Conservation (phyloP, 2,888 invertebrate genomes). For the Phyllotreta striolata region DNA sequence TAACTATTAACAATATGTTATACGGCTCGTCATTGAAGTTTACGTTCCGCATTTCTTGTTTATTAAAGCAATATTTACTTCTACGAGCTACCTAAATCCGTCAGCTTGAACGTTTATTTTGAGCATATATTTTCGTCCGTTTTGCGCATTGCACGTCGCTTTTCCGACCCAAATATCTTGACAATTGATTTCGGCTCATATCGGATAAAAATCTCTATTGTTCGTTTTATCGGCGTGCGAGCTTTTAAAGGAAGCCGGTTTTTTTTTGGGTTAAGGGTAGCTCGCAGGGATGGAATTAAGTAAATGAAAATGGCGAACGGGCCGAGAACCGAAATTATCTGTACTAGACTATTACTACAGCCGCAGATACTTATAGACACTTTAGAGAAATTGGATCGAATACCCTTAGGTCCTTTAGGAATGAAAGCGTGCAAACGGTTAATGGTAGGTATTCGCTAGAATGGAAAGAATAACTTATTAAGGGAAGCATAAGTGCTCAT, state of each 20-base stretch:
- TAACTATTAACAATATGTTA: too few species aligned
- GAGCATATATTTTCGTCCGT: too few species aligned
- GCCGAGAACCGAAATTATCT: constrained; percentile 12
- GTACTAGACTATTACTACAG: constrained; percentile 7
- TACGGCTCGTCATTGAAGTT: too few species aligned
- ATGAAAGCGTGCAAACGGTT: neutral
- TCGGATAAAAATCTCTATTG: constrained; percentile 8
- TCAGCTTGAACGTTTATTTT: too few species aligned
- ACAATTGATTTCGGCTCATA: constrained; percentile 4
- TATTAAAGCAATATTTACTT: too few species aligned
- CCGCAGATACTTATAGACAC: constrained; percentile 10
- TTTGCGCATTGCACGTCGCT: too few species aligned
- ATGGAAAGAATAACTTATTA: too few species aligned
- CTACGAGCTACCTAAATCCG: too few species aligned
- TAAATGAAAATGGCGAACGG: constrained; percentile 9
- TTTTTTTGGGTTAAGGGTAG: neutral
- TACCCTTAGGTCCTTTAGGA: constrained; percentile 10
- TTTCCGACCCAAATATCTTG: too few species aligned
- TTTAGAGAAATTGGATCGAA: constrained; percentile 18
- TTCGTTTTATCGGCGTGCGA: constrained; percentile 10
- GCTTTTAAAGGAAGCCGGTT: neutral
- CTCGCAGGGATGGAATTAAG: constrained; percentile 4
- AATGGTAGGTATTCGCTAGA: too few species aligned
- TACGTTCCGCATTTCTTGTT: too few species aligned
- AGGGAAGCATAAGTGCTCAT: neutral